These are phyloP conservation scores for Columbina picui DNA, from an alignment of 2,113 vertebrate species.

Conservation along the genomic window DNA sequence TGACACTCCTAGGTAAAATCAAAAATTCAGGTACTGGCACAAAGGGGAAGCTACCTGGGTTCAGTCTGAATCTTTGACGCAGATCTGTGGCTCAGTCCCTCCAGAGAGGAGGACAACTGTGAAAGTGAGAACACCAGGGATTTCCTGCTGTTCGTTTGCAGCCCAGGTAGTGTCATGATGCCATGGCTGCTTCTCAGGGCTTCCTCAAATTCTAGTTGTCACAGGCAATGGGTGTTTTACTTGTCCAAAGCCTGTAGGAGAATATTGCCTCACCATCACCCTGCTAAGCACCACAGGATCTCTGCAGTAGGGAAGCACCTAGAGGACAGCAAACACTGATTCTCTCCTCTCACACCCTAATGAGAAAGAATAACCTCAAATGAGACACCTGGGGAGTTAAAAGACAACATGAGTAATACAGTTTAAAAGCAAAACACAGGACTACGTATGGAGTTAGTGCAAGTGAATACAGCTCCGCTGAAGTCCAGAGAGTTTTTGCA, in stretches of 20 bases:
- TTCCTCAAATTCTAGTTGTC: not conserved
- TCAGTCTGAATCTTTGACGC: not conserved
- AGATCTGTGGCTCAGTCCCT: not conserved
- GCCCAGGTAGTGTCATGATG: not conserved
- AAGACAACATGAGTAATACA: not conserved
- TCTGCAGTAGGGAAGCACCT: not conserved
- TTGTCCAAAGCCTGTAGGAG: not conserved
- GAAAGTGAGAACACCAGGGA: not conserved
- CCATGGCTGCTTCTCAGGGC: not conserved
- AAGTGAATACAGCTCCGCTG: not conserved
- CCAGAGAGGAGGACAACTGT: not conserved
- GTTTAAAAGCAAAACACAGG: not conserved
- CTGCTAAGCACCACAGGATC: not conserved
- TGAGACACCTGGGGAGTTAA: not conserved
- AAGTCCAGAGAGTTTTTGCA: not conserved
- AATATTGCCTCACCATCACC: not conserved
- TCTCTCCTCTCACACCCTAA: not conserved
- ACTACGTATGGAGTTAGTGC: not conserved
- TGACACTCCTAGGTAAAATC: rapidly evolving
- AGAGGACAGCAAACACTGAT: not conserved
- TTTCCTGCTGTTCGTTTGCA: not conserved
- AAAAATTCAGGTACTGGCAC: not conserved
- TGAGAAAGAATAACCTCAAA: not conserved
- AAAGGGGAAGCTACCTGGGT: not conserved
- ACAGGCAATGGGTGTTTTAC: not conserved